These are phyloP conservation scores for Taenioides sp. DNA, from an alignment of 2,797 vertebrate species.

Conservation along the genomic window DNA sequence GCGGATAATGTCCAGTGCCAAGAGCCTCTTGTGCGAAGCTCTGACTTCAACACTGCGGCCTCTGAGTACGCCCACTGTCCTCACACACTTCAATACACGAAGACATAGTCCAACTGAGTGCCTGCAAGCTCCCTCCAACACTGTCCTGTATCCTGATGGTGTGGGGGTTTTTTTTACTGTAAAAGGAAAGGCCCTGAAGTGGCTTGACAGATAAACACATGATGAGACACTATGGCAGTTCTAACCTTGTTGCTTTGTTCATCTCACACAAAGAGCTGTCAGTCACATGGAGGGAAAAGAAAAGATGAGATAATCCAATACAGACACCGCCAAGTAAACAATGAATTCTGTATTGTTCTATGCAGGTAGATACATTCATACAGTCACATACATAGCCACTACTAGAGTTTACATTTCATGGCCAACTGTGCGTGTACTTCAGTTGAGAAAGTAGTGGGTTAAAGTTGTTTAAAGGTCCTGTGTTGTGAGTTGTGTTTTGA, in stretches of 20 bases:
- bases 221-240: conserved; percentile 48
- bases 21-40: conserved; percentile 50
- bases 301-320: conserved; percentile 51
- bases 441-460: background rate
- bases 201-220: conserved; percentile 44
- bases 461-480: background rate
- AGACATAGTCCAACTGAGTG: conserved; percentile 22
- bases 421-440: background rate
- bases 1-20: conserved; percentile 49
- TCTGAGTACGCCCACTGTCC: conserved; percentile 17
- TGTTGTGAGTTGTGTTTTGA: no score
- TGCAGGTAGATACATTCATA: background rate
- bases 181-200: conserved; percentile 30
- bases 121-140: conserved; percentile 38
- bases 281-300: conserved; percentile 19
- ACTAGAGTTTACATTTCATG: background rate
- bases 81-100: conserved; percentile 21
- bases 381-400: background rate
- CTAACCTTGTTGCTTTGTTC: conserved; percentile 52
- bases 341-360: conserved; percentile 5
- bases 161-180: conserved; percentile 45
- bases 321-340: conserved; percentile 42
- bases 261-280: conserved; percentile 60
- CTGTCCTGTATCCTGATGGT: conserved; percentile 38
- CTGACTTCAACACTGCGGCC: conserved; percentile 43